Evolutionary conservation across 2,888 invertebrate species (phyloP).

Genomic region (Pocota personata): DNA sequence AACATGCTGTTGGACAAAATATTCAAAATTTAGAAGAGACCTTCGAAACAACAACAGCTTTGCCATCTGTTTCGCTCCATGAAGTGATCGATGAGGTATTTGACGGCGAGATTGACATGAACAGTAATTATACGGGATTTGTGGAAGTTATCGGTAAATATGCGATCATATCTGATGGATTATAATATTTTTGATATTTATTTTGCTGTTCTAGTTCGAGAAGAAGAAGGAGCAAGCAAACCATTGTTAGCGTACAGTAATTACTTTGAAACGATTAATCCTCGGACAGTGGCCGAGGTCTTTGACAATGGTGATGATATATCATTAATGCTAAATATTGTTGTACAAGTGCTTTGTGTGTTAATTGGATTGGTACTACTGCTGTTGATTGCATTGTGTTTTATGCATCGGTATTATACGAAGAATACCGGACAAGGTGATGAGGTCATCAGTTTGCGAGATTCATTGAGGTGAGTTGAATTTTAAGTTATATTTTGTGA

Average conservation of each 20-base stretch:
- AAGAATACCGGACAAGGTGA: conserved; percentile 87
- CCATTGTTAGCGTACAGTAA: conserved; percentile 88
- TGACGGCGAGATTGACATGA: conserved; percentile 90
- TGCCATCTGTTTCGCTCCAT: conserved; percentile 54
- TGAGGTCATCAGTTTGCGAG: conserved; percentile 87
- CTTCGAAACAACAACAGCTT: conserved; percentile 34
- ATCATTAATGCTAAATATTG: conserved; percentile 84
- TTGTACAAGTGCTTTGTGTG: conserved; percentile 88
- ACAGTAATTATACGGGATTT: conserved; percentile 93
- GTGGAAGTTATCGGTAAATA: conserved; percentile 90
- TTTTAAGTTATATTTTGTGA: too few species aligned
- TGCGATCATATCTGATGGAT: not conserved
- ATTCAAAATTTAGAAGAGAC: conserved; percentile 70
- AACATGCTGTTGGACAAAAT: conserved; percentile 76
- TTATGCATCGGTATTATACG: conserved; percentile 87
- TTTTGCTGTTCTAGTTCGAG: conserved; percentile 76
- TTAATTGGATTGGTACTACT: conserved; percentile 86
- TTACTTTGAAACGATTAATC: conserved; percentile 89
- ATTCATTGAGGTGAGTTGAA: conserved; percentile 85
- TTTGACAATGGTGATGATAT: conserved; percentile 82
- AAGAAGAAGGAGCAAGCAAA: conserved; percentile 78
- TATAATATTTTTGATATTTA: not conserved
- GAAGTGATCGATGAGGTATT: conserved; percentile 81
- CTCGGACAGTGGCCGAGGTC: conserved; percentile 84
- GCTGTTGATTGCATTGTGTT: conserved; percentile 86